phyloP scores from a whole-genome alignment of 2,113 vertebrate species.

The Pedionomus torquatus region DNA sequence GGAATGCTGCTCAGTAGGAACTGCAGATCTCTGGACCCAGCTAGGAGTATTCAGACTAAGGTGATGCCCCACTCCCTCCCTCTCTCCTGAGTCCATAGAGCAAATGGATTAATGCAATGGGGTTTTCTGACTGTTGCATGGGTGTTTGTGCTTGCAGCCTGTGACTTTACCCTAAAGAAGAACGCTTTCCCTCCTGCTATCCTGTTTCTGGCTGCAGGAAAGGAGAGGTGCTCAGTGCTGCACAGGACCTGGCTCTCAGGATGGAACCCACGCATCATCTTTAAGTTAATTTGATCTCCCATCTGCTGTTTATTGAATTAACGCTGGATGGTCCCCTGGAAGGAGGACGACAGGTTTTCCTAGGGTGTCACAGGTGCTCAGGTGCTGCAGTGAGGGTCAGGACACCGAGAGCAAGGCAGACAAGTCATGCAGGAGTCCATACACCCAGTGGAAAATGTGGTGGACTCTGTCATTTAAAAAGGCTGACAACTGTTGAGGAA shows the following conservation, averaged over 20 bases:
- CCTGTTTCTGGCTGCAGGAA: not conserved
- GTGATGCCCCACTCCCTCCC: not conserved
- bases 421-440: not conserved
- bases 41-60: rapidly evolving
- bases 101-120: not conserved
- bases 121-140: not conserved
- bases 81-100: not conserved
- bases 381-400: not conserved
- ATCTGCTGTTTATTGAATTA: conserved; percentile 14
- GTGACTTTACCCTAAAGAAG: not conserved
- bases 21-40: no score
- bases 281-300: not conserved
- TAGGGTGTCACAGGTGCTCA: not conserved
- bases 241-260: not conserved
- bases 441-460: not conserved
- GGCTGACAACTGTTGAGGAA: not conserved
- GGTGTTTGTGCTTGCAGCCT: not conserved
- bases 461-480: not conserved
- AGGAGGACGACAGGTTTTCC: not conserved
- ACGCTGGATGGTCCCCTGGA: not conserved
- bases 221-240: not conserved
- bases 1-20: not conserved
- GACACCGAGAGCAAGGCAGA: not conserved
- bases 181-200: not conserved
- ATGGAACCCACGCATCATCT: rapidly evolving